A percentile compares a stretch with the other conserved stretches of the same genome.
These are phyloP conservation scores for Muschampia plurimacula DNA, from an alignment of 2,888 invertebrate species.

Conservation along the genomic window DNA sequence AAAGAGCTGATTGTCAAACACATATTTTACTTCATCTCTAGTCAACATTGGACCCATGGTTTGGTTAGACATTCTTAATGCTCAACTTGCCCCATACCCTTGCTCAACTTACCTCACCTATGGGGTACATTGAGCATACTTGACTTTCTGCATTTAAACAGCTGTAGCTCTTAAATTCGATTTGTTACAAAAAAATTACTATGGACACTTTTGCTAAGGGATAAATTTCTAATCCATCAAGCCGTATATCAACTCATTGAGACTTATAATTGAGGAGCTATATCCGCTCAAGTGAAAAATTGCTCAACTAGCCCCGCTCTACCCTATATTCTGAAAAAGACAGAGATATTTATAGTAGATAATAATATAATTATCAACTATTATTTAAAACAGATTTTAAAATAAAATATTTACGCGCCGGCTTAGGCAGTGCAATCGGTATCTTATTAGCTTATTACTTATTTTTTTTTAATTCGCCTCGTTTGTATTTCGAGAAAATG, in stretches of 20 bases:
- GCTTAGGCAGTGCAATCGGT: too few relatives aligned
- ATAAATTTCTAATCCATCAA: constrained; percentile 42
- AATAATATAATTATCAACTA: too few relatives aligned
- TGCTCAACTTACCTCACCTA: constrained; percentile 49
- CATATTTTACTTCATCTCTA: constrained; percentile 10
- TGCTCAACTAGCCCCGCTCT: not conserved
- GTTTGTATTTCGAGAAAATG: too few relatives aligned
- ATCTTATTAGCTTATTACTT: too few relatives aligned
- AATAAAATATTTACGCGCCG: too few relatives aligned
- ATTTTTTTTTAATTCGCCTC: too few relatives aligned
- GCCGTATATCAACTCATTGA: constrained; percentile 32
- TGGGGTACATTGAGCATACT: constrained; percentile 49
- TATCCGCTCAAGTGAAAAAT: not conserved
- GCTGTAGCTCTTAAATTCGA: constrained; percentile 48
- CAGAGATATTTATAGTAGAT: too few relatives aligned
- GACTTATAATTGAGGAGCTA: constrained; percentile 43
- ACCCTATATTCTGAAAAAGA: too few relatives aligned
- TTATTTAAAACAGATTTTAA: too few relatives aligned
- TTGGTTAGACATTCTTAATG: constrained; percentile 48
- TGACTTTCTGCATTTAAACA: constrained; percentile 48
- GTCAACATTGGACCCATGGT: constrained; percentile 6
- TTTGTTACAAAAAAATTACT: constrained; percentile 41
- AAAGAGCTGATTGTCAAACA: constrained; percentile 32
- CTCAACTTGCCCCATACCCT: constrained; percentile 48
- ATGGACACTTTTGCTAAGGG: constrained; percentile 41